Percentiles rank a stretch among this genome's conserved stretches.
phyloP scores from a whole-genome alignment of 2,797 vertebrate genomes.

The Myotis findleyi region DNA sequence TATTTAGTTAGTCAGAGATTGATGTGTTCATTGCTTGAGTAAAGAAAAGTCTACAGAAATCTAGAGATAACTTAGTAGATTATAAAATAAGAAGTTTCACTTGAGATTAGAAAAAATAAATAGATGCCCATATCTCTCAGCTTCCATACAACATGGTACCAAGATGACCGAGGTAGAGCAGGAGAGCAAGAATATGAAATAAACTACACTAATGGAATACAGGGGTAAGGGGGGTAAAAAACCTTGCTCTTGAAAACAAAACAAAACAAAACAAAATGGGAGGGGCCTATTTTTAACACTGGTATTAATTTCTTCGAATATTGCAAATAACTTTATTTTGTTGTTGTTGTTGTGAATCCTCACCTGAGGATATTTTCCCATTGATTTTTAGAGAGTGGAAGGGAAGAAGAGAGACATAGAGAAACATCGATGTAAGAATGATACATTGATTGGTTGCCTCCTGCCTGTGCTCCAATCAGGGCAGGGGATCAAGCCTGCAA shows the following conservation, averaged over 20 bases:
- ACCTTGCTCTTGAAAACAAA: neutral
- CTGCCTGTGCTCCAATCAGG: too few relatives aligned
- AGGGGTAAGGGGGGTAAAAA: neutral
- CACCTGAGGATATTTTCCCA: too few relatives aligned
- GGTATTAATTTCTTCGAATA: too few relatives aligned
- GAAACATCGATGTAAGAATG: too few relatives aligned
- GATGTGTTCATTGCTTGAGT: neutral
- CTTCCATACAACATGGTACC: neutral
- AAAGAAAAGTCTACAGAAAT: neutral
- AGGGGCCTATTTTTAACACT: too few relatives aligned
- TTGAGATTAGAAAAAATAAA: neutral
- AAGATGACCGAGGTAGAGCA: neutral
- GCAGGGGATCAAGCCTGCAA: too few relatives aligned
- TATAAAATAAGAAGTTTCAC: neutral
- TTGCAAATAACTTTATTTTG: too few relatives aligned
- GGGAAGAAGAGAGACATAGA: too few relatives aligned
- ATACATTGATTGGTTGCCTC: too few relatives aligned
- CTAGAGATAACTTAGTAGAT: neutral
- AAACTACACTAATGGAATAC: neutral
- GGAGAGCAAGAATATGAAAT: neutral
- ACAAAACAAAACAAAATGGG: too few relatives aligned
- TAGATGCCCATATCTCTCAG: neutral
- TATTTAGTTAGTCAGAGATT: neutral
- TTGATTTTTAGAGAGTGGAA: too few relatives aligned
- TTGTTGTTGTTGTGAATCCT: too few relatives aligned